Percentiles rank a stretch among this genome's conserved stretches.
phyloP scores from a whole-genome alignment of 2,888 invertebrate genomes.

The Gastrophysa polygoni region DNA sequence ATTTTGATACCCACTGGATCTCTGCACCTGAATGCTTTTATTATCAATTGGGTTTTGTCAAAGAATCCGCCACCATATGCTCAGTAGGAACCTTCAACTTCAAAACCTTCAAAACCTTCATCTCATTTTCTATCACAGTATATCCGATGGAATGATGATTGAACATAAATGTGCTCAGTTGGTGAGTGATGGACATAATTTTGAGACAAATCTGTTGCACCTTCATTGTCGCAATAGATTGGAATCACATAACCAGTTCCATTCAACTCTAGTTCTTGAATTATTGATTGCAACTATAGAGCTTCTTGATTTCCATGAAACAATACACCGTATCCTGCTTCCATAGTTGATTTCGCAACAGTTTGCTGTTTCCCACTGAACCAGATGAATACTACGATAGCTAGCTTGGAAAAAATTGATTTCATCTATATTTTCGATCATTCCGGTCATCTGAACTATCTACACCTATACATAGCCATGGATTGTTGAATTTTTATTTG shows the following conservation, averaged over 20 bases:
- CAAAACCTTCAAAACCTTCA: neutral
- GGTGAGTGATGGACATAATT: neutral
- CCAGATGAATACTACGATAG: neutral
- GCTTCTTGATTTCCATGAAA: neutral
- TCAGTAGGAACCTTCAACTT: neutral
- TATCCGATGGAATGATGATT: neutral
- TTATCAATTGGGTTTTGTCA: neutral
- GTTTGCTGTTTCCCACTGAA: conserved; percentile 1
- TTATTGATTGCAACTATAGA: too few relatives aligned
- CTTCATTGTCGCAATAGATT: neutral
- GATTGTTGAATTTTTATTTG: too few relatives aligned
- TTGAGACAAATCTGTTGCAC: neutral
- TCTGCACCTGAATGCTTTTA: neutral
- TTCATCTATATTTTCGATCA: too few relatives aligned
- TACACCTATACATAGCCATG: too few relatives aligned
- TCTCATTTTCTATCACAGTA: neutral
- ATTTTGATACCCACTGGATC: too few relatives aligned
- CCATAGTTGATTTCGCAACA: neutral
- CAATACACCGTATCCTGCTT: neutral
- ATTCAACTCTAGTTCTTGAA: neutral
- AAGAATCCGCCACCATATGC: neutral
- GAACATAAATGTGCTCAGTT: neutral
- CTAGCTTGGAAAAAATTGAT: too few relatives aligned
- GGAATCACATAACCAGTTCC: neutral
- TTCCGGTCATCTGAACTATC: too few relatives aligned